Conservation (phyloP, 2,797 vertebrate genomes). For the Clarias platycephalus region DNA sequence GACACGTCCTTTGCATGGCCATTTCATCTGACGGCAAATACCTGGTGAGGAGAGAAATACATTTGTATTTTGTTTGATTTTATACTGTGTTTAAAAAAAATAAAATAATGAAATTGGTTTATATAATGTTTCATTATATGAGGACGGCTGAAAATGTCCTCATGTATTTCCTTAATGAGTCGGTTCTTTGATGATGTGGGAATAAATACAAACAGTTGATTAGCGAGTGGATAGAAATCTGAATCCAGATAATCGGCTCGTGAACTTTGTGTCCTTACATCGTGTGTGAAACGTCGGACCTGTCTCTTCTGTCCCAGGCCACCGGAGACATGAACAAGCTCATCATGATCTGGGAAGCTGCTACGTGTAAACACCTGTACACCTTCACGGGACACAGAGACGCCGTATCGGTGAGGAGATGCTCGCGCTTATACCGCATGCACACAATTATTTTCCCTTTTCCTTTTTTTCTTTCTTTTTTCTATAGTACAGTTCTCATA, state of each 20-base stretch:
- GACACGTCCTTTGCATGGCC: constrained; percentile 88
- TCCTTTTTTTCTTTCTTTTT: too few species aligned
- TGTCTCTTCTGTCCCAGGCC: constrained; percentile 71
- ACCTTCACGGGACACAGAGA: constrained; percentile 91
- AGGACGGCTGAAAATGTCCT: background rate
- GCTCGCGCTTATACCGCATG: background rate
- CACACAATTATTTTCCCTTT: background rate
- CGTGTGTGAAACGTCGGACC: background rate
- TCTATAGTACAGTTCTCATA: too few species aligned
- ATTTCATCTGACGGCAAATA: constrained; percentile 93
- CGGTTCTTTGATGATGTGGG: background rate
- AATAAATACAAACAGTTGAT: background rate
- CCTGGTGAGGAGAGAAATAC: constrained; percentile 77
- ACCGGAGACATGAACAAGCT: constrained; percentile 91
- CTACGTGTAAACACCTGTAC: constrained; percentile 83
- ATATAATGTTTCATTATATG: too few species aligned
- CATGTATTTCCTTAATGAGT: background rate
- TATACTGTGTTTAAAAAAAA: too few species aligned
- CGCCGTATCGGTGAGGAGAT: constrained; percentile 82
- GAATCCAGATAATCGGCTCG: background rate
- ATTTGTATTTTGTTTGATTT: too few species aligned
- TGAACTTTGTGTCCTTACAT: background rate
- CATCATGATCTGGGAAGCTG: constrained; percentile 92
- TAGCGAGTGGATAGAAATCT: background rate
- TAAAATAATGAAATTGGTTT: too few species aligned